phyloP scores from a whole-genome alignment of 2,113 vertebrate genomes.

The Saccopteryx leptura region DNA sequence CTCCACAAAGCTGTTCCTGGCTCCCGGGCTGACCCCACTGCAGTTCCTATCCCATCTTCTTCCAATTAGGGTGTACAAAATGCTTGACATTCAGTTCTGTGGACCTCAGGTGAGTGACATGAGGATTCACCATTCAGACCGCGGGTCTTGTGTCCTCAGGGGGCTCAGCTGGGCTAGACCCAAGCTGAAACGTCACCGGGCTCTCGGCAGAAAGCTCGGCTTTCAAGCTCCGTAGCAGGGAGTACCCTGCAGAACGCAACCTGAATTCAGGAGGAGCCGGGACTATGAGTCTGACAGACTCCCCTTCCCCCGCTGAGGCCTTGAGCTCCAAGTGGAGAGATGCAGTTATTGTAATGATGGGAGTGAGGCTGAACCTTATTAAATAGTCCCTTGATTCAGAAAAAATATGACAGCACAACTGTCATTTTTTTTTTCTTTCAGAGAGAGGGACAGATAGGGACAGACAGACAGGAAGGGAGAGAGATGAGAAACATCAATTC shows the following conservation, averaged over 20 bases:
- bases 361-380: conserved; percentile 10
- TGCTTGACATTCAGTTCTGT: neutral
- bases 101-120: neutral
- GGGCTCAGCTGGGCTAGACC: neutral
- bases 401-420: conserved; percentile 26
- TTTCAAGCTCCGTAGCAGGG: neutral
- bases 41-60: neutral
- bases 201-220: neutral
- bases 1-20: neutral
- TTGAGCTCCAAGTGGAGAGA: neutral
- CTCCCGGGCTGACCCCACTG: neutral
- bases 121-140: rapidly evolving
- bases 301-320: neutral
- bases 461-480: no score
- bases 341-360: neutral
- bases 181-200: neutral
- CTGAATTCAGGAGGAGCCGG: neutral
- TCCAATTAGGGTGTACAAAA: neutral
- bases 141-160: neutral
- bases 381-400: conserved; percentile 67
- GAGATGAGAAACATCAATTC: no score
- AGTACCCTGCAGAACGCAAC: neutral
- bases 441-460: no score
- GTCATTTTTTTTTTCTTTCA: neutral
- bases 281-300: neutral